Percentiles rank a stretch among this genome's conserved stretches.
phyloP scores from a whole-genome alignment of 1,140 invertebrate genomes.

The Pomacea maculata region DNA sequence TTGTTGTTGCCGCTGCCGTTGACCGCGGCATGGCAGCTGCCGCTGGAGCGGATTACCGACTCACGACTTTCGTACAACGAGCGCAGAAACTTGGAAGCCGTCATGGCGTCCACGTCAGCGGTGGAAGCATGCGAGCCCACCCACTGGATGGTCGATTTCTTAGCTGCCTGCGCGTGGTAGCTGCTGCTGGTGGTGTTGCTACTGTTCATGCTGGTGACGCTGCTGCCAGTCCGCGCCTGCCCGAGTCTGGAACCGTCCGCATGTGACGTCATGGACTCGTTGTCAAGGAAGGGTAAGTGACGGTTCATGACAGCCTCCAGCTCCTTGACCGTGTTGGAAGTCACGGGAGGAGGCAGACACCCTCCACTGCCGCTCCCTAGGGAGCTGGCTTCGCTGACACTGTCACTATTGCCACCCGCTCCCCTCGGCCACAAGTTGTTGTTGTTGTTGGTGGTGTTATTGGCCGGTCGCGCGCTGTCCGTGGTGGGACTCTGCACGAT shows the following conservation, averaged over 20 bases:
- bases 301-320: slow-evolving; percentile 96
- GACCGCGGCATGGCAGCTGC: slow-evolving; percentile 58
- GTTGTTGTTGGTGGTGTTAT: slow-evolving; percentile 9
- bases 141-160: slow-evolving; percentile 91
- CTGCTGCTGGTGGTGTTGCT: neutral
- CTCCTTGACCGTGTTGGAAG: slow-evolving; percentile 80
- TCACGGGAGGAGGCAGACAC: neutral
- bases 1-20: slow-evolving; percentile 19
- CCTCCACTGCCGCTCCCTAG: neutral
- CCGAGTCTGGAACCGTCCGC: neutral
- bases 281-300: slow-evolving; percentile 76
- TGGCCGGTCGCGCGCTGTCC: slow-evolving; percentile 10
- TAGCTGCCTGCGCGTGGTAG: slow-evolving; percentile 74
- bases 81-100: slow-evolving; percentile 86
- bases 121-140: slow-evolving; percentile 73
- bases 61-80: slow-evolving; percentile 93
- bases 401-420: neutral
- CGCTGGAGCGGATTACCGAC: slow-evolving; percentile 90
- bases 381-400: neutral
- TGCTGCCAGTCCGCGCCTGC: neutral
- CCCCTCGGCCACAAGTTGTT: slow-evolving; percentile 1
- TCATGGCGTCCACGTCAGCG: slow-evolving; percentile 68
- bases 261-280: neutral
- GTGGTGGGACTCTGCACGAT: neutral
- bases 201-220: neutral